Percentiles rank a stretch among this genome's conserved stretches.
These are phyloP conservation scores for Hypsibius dujardini DNA, from an alignment of 1,140 invertebrate species.

Conservation along the genomic window DNA sequence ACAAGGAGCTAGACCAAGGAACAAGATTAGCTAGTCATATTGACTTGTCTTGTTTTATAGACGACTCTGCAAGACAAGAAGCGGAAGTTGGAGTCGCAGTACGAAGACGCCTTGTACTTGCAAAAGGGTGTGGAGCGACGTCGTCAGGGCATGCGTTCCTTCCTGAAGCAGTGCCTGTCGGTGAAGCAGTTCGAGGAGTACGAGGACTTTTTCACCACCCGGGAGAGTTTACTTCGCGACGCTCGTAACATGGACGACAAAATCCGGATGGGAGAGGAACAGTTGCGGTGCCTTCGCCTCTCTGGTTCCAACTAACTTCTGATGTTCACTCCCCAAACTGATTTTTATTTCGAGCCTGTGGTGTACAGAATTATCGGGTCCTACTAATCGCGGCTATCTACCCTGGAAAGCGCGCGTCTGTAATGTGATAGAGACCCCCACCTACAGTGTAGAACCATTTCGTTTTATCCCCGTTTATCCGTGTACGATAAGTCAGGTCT, in stretches of 20 bases:
- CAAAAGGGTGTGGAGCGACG: constrained; percentile 65
- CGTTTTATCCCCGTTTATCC: too few species aligned
- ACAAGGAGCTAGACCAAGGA: too few species aligned
- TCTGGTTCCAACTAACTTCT: too few species aligned
- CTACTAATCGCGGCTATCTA: too few species aligned
- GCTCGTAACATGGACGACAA: constrained; percentile 65
- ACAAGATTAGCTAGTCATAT: too few species aligned
- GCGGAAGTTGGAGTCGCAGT: constrained; percentile 54
- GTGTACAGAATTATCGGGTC: too few species aligned
- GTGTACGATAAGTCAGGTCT: too few species aligned
- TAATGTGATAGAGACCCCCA: too few species aligned
- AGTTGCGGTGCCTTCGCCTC: constrained; percentile 37
- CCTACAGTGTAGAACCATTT: too few species aligned
- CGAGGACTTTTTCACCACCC: constrained; percentile 73
- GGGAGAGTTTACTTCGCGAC: constrained; percentile 70
- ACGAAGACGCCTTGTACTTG: constrained; percentile 63
- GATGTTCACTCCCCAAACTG: too few species aligned
- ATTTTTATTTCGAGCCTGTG: too few species aligned
- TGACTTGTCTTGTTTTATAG: constrained; percentile 35
- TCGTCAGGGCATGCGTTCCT: constrained; percentile 51
- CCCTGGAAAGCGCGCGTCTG: too few species aligned
- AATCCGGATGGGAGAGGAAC: constrained; percentile 66
- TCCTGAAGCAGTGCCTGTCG: constrained; percentile 54
- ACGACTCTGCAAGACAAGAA: constrained; percentile 54
- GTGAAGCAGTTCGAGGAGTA: constrained; percentile 61